phyloP scores from a whole-genome alignment of 2,888 invertebrate genomes.

The Ophion ellenae region DNA sequence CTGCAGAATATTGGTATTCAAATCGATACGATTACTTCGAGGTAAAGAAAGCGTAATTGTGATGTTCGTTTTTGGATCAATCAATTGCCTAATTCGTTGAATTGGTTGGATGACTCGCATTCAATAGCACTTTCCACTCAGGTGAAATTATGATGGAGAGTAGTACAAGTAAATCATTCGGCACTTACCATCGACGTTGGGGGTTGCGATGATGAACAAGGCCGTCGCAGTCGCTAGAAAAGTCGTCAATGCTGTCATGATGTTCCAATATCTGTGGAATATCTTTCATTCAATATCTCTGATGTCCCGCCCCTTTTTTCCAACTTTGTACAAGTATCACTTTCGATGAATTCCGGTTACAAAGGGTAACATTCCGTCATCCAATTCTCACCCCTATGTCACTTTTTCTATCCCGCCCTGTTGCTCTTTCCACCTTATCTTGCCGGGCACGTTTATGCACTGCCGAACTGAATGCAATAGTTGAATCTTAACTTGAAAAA shows the following conservation, averaged over 20 bases:
- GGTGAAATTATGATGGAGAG: background rate
- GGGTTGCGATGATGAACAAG: conserved; percentile 54
- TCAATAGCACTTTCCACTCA: background rate
- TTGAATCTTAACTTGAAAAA: background rate
- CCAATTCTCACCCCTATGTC: background rate
- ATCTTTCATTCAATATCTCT: conserved; percentile 4
- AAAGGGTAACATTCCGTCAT: background rate
- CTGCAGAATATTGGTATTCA: background rate
- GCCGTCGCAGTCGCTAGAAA: conserved; percentile 48
- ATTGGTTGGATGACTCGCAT: background rate
- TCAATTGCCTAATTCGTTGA: background rate
- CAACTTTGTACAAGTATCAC: conserved; percentile 16
- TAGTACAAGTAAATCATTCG: background rate
- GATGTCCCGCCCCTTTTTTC: background rate
- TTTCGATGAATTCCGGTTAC: background rate
- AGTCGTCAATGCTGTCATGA: conserved; percentile 59
- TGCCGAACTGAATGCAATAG: background rate
- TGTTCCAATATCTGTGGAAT: conserved; percentile 19
- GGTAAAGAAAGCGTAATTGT: background rate
- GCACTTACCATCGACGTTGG: conserved; percentile 67
- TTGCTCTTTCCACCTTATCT: background rate
- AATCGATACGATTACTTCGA: background rate
- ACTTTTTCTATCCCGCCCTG: background rate
- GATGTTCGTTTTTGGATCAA: too few species aligned
- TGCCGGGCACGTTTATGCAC: background rate